A percentile compares a stretch with the other conserved stretches of the same genome.
These are phyloP conservation scores for Caenorhabditis angaria DNA, from an alignment of 2,888 invertebrate species.

Conservation along the genomic window DNA sequence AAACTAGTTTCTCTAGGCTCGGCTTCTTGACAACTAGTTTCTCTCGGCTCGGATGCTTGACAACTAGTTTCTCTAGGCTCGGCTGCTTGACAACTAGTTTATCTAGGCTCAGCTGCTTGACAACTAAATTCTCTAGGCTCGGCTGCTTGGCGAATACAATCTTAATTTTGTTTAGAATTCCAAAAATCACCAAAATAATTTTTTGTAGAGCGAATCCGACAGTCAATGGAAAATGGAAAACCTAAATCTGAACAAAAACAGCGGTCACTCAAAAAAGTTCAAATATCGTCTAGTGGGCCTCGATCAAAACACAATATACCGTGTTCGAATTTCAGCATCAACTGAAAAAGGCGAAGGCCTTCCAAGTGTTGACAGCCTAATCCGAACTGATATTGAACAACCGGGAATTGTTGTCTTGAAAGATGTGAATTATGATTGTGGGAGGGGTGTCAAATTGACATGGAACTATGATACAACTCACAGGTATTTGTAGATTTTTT, in stretches of 20 bases:
- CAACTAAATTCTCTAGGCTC: too few relatives aligned
- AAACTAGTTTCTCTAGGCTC: too few relatives aligned
- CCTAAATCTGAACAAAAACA: slow-evolving; percentile 35
- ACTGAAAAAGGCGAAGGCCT: slow-evolving; percentile 66
- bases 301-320: slow-evolving; percentile 59
- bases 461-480: slow-evolving; percentile 36
- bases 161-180: background rate
- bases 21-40: too few relatives aligned
- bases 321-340: slow-evolving; percentile 61
- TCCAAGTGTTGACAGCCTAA: slow-evolving; percentile 56
- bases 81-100: too few relatives aligned
- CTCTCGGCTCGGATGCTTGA: too few relatives aligned
- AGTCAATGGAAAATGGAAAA: slow-evolving; percentile 51
- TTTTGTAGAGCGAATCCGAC: slow-evolving; percentile 30
- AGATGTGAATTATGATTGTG: slow-evolving; percentile 45
- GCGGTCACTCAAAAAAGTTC: slow-evolving; percentile 33
- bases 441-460: slow-evolving; percentile 33
- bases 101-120: too few relatives aligned
- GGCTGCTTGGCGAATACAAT: too few relatives aligned
- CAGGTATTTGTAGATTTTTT: slow-evolving; percentile 16
- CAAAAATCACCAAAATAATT: background rate
- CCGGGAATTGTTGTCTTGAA: slow-evolving; percentile 45
- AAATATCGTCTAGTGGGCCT: slow-evolving; percentile 42
- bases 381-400: slow-evolving; percentile 53
- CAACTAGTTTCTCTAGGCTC: too few relatives aligned